Evolutionary conservation across 2,888 invertebrate species (phyloP), one percentile per base, ranked within the genome.

Genomic region (Drosophila dives): DNA sequence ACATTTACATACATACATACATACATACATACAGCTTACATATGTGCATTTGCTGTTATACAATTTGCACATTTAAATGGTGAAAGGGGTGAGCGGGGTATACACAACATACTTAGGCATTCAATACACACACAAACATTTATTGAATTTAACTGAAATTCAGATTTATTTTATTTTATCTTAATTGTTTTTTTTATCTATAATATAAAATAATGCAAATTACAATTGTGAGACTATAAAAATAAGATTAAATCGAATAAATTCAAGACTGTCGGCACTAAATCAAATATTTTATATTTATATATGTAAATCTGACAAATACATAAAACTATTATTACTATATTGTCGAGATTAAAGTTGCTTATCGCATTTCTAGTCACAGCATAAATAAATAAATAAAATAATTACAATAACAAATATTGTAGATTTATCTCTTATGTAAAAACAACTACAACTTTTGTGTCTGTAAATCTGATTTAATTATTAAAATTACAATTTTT

Each of bases 1-100:
- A 69, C 59, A 40, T 50, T 1, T 23, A 69, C 62, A 40, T 45
- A 34, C 8, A 50, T 50, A 42, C 38, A 40, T 45, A 34, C 42
- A 42, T 63, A 23, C 23, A 55, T 26, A 26, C 26, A 26, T 26
- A 26, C 26, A 29, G 29, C 4, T 5, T 29, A 29, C 12, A 48
- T 56, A 62, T 62, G 45, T 79, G 62, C 69, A 79, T 48, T 55
- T 63, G 29, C 63, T 61, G 65, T 48, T 72, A 42, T 67, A 80
- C 23, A 3, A 45, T 66, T 69, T 73, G 77, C 61, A 65, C 66
- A 80, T 81, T 70, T 67, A 68, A 77, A 83, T 77, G 58, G 51
- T 17, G 38, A 7, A 42, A 40, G 62, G 10, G 29, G 38, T 23
- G 7, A 50, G 32, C 17, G 8, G 50, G 50, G 40, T 33, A 20